These are phyloP conservation scores for Bombus turneri DNA, from an alignment of 1,140 invertebrate species.

Conservation along the genomic window DNA sequence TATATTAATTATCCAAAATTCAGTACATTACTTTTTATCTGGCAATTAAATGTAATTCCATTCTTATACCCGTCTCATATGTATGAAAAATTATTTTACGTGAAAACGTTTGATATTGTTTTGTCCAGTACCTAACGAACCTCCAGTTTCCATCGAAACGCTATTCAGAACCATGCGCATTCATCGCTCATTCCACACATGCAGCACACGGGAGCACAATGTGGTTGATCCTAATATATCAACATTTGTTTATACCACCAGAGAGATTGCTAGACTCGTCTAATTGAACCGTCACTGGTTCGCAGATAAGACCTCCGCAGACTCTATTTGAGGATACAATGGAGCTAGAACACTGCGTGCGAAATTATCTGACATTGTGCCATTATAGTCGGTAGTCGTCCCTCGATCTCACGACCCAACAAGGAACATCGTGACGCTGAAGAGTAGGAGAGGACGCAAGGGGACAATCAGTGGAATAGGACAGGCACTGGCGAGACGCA, in stretches of 20 bases:
- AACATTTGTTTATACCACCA: constrained; percentile 41
- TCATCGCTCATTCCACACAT: background rate
- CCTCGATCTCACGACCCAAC: constrained; percentile 44
- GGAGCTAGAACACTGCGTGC: constrained; percentile 41
- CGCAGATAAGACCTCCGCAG: constrained; percentile 36
- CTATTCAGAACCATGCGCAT: too few relatives aligned
- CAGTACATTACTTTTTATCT: background rate
- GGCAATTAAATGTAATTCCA: background rate
- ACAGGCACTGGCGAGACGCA: background rate
- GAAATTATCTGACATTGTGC: constrained; percentile 59
- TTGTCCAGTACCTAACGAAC: background rate
- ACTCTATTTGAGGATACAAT: constrained; percentile 43
- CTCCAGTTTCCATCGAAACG: background rate
- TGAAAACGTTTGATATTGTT: background rate
- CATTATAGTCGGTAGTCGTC: constrained; percentile 41
- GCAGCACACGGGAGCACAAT: background rate
- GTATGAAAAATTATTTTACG: background rate
- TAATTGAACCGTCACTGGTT: constrained; percentile 54
- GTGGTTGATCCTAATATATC: background rate
- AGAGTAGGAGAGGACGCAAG: constrained; percentile 20
- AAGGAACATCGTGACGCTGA: background rate
- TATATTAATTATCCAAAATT: background rate
- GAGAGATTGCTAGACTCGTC: constrained; percentile 20
- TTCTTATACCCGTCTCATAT: background rate
- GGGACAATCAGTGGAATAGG: constrained; percentile 39